Evolutionary conservation across 1,140 invertebrate species (phyloP), one percentile per base, ranked within the genome.

Genomic region (Octopus bimaculoides): DNA sequence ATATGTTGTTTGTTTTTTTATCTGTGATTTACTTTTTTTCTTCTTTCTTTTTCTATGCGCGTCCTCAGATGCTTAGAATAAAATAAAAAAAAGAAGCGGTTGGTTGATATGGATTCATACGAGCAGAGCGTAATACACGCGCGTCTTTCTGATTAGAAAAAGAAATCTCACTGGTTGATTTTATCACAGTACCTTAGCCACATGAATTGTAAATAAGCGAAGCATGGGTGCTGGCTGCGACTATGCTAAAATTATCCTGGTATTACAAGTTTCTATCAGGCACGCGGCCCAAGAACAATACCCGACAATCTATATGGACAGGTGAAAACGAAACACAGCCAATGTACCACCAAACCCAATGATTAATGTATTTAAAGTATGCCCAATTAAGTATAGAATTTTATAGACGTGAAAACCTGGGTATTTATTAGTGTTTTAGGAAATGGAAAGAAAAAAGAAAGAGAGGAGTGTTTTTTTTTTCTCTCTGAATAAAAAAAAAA

Each of bases 361-460:
- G 83, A 84, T 85, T 84, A 84, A 83, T 85, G 83, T 78, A 78
- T 82, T 61, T 79, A 82, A 84, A 84, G 83, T 82, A 83, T 79
- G 78, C 77, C 82, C 85, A 86, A 86, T 86, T 86, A 86, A 83
- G 80, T 85, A 83, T 85, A 86, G 83, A 85, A 86, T 84, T 86
- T 84, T 82, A 85, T 86, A 85, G 84, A 86, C 85, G 84, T 86
- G 85, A 86, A 85, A 86, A 82, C 26, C 81, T 82, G 81, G 82
- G 83, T 81, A 82, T 85, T 84, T 83, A 86, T 83, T 84, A 84
- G 83, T 84, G 82, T 76, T 76, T 73, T 75, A 78, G 80, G 71
- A 79, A 78, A 86, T 82, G 81, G 81, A 75, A 78, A 80, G 78
- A 61, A 10, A 61, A 61, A 61, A 61, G 9, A 61, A 61, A 61